Evolutionary conservation across 2,113 vertebrate species (phyloP), one percentile per base, ranked within the genome.

Genomic region (Tychaedon coryphoeus): DNA sequence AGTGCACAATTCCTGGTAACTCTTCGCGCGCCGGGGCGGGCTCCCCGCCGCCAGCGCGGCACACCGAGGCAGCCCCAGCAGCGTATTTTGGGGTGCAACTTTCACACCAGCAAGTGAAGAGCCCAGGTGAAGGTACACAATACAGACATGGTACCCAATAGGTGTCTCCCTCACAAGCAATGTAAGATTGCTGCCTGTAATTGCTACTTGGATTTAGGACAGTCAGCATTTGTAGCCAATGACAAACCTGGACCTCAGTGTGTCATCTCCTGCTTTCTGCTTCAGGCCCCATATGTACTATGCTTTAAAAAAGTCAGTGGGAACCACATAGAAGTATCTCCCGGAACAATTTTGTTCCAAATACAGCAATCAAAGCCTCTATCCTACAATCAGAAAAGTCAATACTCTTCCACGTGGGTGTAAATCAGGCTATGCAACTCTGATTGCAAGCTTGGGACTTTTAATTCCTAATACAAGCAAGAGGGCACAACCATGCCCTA

Each of bases 1-100:
- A 97, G 95, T 17, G 43, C 91, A 83, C 79, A 57, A 51, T 50
- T 84, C 75, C 74, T 80, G 42, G 97, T 97, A 98, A 98, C 97
- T 90, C 86, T 93, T 51, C 67, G 8, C 7, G 0, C 1, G 29
- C 94, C 94, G 12, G 76, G 73, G 83, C 8, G 2, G 25, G 85
- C 10, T 85, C 42, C 86, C 67, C 17, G 2, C 61, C 9, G 2
- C 58, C 69, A 36, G 86, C 71, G 31, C 10, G 1, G 62, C 20
- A 42, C 6, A 2, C 73, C 28, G 71, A 80, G 82, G 91, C 14
- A 9, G 58, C 54, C 54, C 72, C n/a, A 29, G 50, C 34, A 6
- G 40, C 7, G 25, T 9, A 9, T 53, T 56, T 3, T 29, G 80
- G 50, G 80, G 57, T 16, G 62, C 38, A 42, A 6, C 71, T 54